phyloP scores from a whole-genome alignment of 2,888 invertebrate species.

The Trichogramma evanescens region DNA sequence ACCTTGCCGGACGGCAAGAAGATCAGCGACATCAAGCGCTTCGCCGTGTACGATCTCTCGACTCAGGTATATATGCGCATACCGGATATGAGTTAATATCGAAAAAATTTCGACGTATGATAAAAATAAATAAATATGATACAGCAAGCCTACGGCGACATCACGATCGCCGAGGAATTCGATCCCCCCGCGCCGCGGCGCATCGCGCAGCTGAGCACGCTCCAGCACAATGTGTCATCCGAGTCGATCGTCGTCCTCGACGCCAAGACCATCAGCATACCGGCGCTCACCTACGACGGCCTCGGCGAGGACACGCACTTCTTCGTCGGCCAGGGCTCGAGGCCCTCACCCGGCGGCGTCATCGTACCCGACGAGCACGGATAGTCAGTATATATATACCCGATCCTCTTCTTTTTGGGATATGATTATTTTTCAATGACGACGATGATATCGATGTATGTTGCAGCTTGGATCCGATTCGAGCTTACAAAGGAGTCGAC shows the following conservation, averaged over 20 bases:
- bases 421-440: neutral
- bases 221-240: slow-evolving; percentile 63
- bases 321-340: slow-evolving; percentile 83
- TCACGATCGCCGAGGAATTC: slow-evolving; percentile 84
- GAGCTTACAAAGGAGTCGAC: slow-evolving; percentile 65
- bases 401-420: neutral
- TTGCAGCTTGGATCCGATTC: slow-evolving; percentile 69
- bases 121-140: neutral
- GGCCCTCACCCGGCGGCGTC: slow-evolving; percentile 72
- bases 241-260: slow-evolving; percentile 69
- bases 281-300: slow-evolving; percentile 73
- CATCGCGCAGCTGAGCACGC: slow-evolving; percentile 55
- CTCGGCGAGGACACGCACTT: slow-evolving; percentile 71
- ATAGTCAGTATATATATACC: slow-evolving; percentile 63
- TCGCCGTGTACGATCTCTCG: slow-evolving; percentile 79
- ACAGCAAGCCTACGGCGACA: slow-evolving; percentile 78
- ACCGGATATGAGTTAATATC: neutral
- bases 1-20: slow-evolving; percentile 78
- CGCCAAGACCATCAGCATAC: slow-evolving; percentile 71
- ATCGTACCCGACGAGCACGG: slow-evolving; percentile 86
- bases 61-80: slow-evolving; percentile 57
- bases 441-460: slow-evolving; percentile 7
- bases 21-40: slow-evolving; percentile 81
- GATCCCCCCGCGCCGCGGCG: slow-evolving; percentile 71
- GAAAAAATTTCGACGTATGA: too few species aligned